phyloP scores from a whole-genome alignment of 2,113 vertebrate species.

The Mixornis gularis region DNA sequence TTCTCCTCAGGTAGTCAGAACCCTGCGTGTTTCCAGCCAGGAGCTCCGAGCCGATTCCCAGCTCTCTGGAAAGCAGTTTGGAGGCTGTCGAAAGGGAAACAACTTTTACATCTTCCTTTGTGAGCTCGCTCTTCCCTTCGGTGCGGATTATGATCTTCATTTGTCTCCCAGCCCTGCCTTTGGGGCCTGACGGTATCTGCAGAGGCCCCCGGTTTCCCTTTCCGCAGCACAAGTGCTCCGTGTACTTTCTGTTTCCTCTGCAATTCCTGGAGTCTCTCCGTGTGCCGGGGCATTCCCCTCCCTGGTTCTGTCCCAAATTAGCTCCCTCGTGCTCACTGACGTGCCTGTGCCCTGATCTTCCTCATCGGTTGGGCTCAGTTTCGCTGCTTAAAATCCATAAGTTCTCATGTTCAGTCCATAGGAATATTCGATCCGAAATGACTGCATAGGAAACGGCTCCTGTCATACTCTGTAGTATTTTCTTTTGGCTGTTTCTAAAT shows the following conservation, averaged over 20 bases:
- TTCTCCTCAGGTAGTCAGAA: background rate
- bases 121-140: background rate
- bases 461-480: rapidly evolving
- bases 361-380: background rate
- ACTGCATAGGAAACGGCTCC: background rate
- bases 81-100: background rate
- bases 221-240: conserved; percentile 3
- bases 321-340: background rate
- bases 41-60: rapidly evolving
- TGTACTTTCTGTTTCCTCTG: conserved; percentile 34
- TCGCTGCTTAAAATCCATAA: background rate
- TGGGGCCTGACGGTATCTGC: conserved; percentile 6
- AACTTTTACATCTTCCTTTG: background rate
- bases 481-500: background rate
- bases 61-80: background rate
- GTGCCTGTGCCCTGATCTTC: background rate
- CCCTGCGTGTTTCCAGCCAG: background rate
- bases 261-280: background rate
- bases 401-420: rapidly evolving
- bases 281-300: background rate
- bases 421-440: rapidly evolving
- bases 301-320: background rate
- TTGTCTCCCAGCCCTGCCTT: background rate
- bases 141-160: background rate
- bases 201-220: conserved; percentile 41